Conservation (phyloP, 2,113 vertebrate species). For the Scatophagus argus region DNA sequence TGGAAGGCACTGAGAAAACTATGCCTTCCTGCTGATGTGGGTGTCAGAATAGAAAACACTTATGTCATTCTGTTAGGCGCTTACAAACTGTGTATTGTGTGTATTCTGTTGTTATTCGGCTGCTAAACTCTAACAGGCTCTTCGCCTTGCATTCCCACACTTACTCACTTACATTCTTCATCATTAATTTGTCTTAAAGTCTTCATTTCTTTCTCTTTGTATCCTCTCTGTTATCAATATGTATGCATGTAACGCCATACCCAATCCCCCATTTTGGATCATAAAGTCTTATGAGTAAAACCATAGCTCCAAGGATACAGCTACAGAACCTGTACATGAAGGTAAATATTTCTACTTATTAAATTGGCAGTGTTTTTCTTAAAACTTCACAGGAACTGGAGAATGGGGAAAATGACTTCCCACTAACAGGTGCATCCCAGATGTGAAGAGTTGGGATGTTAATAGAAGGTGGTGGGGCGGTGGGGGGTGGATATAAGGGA, state of each 20-base stretch:
- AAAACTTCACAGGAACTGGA: constrained; percentile 14
- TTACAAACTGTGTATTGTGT: too few species aligned
- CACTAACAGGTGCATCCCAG: constrained; percentile 65
- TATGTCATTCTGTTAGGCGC: too few species aligned
- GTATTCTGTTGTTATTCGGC: too few species aligned
- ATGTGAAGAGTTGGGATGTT: constrained; percentile 47
- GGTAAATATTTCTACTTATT: constrained; percentile 33
- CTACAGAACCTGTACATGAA: neutral
- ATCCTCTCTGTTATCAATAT: neutral
- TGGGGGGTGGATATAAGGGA: neutral
- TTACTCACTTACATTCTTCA: neutral
- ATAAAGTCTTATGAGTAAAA: neutral
- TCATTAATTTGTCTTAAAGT: neutral
- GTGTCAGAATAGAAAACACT: too few species aligned
- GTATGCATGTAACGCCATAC: neutral
- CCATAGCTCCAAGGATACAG: neutral
- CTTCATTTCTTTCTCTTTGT: neutral
- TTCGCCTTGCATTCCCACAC: too few species aligned
- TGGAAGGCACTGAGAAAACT: too few species aligned
- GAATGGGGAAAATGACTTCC: constrained; percentile 40
- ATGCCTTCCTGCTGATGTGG: too few species aligned
- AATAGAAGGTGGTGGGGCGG: neutral
- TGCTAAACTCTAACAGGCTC: too few species aligned
- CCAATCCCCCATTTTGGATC: neutral
- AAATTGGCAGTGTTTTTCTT: neutral